Base-by-base conservation (phyloP, 92 coral and sea anemone species). In the Chrysogorgia sp. region DNA sequence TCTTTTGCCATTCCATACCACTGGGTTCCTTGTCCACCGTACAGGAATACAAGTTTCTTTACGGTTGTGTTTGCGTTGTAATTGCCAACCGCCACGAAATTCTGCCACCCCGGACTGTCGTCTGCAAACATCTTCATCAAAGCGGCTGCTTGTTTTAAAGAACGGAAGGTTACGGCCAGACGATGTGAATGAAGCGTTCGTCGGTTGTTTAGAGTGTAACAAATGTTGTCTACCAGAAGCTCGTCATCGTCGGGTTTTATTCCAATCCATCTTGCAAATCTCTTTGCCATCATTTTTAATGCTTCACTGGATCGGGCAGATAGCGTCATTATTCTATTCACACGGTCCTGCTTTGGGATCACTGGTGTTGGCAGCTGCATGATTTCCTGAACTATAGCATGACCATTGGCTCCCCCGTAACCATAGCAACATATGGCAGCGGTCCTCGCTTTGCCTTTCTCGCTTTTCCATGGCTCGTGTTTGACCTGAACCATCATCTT, bases 1-100 rank as follows among this genome's bases (percentile, higher is more conserved):
- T 88, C 90, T 25, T 74, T 81, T 48, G 93, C 96, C 97, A 93
- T 93, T 7, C 84, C 97, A 49, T 83, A 64, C 97, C 97, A 93
- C 49, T 87, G 85, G 29, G 83, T 63, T 0, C 97, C 97, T 47
- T 90, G 96, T 0, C 97, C 97, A 10, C 96, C 93, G 70, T 88
- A 93, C 41, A 93, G 72, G 84, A 93, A 93, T 6, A 83, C 86
- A 6, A 93, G 20, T 31, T 83, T 90, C 37, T 74, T 65, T 9
- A 35, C 56, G 2, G 53, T 2, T 41, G 50, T 34, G 0, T 67
- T 76, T 10, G 15, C 55, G n/a, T n/a, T n/a, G 2, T 50, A 82
- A 32, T 66, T 67, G 0, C 88, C 90, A 32, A 81, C 86, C 3
- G 86, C 43, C 20, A 82, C 80, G 4, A 22, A 21, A 30, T 81